These are phyloP conservation scores for Heteromurus nitidus DNA, from an alignment of 2,888 invertebrate species.

Conservation along the genomic window DNA sequence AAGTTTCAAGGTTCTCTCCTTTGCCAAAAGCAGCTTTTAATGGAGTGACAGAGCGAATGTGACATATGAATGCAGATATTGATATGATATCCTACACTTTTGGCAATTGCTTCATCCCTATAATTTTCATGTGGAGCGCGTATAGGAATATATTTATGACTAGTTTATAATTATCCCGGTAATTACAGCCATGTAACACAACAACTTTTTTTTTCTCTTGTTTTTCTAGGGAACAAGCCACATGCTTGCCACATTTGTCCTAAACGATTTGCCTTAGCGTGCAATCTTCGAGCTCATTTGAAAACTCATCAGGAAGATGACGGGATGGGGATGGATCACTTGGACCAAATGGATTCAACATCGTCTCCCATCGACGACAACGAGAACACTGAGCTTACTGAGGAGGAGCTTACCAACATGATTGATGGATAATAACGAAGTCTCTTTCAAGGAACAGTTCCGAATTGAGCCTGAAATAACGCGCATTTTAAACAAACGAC, in stretches of 20 bases:
- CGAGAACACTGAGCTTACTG: slow-evolving; percentile 45
- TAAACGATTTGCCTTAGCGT: slow-evolving; percentile 84
- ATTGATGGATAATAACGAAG: slow-evolving; percentile 23
- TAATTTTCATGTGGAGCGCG: no score
- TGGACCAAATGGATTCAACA: slow-evolving; percentile 54
- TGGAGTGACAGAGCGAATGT: no score
- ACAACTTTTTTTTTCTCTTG: slow-evolving; percentile 35
- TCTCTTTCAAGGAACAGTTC: no score
- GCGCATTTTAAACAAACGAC: no score
- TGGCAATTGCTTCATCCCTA: no score
- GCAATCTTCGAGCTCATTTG: slow-evolving; percentile 84
- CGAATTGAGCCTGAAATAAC: no score
- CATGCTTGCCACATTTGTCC: slow-evolving; percentile 83
- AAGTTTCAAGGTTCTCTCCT: no score
- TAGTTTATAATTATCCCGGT: no score
- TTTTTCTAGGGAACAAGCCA: slow-evolving; percentile 83
- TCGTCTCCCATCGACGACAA: slow-evolving; percentile 43
- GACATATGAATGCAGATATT: no score
- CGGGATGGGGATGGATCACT: slow-evolving; percentile 37
- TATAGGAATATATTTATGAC: no score
- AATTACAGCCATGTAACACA: background rate
- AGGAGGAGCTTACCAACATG: slow-evolving; percentile 31
- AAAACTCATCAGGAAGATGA: slow-evolving; percentile 83
- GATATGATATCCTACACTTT: no score
- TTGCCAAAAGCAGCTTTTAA: no score